Percentiles rank a stretch among this genome's conserved stretches.
Conservation (phyloP, 2,888 invertebrate species). For the Poecilus cupreus region DNA sequence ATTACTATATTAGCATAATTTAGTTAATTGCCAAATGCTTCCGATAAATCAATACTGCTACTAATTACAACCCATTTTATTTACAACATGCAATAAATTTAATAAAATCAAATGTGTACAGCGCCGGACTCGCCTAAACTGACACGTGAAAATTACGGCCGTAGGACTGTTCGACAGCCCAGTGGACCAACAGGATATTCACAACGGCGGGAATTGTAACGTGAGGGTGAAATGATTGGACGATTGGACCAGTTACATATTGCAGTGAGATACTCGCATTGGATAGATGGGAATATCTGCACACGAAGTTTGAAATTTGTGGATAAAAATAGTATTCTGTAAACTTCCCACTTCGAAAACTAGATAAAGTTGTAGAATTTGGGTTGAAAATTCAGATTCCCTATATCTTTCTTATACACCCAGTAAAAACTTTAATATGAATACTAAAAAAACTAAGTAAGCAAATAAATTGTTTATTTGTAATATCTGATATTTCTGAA, state of each 20-base stretch:
- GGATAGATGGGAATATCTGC: not conserved
- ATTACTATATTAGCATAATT: slow-evolving; percentile 28
- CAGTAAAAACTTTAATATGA: no score
- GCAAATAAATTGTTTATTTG: no score
- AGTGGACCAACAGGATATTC: not conserved
- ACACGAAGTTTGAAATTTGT: not conserved
- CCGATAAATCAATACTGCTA: slow-evolving; percentile 50
- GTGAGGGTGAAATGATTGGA: not conserved
- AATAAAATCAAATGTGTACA: slow-evolving; percentile 49
- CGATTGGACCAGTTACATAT: slow-evolving; percentile 33
- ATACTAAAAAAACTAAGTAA: no score
- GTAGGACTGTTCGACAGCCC: slow-evolving; percentile 5
- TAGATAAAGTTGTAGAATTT: no score
- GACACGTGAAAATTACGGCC: slow-evolving; percentile 20
- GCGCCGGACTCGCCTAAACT: not conserved
- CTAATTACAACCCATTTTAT: slow-evolving; percentile 51
- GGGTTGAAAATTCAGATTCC: no score
- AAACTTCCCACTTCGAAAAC: no score
- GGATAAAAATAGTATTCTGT: no score
- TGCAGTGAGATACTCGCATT: not conserved
- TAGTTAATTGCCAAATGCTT: slow-evolving; percentile 32
- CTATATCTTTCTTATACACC: no score
- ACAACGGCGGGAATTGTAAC: not conserved
- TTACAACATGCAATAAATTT: slow-evolving; percentile 54
- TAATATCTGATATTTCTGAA: no score